Percentiles rank a stretch among this genome's conserved stretches.
These are phyloP conservation scores for Procapra przewalskii DNA, from an alignment of 2,113 vertebrate genomes.

Conservation along the genomic window DNA sequence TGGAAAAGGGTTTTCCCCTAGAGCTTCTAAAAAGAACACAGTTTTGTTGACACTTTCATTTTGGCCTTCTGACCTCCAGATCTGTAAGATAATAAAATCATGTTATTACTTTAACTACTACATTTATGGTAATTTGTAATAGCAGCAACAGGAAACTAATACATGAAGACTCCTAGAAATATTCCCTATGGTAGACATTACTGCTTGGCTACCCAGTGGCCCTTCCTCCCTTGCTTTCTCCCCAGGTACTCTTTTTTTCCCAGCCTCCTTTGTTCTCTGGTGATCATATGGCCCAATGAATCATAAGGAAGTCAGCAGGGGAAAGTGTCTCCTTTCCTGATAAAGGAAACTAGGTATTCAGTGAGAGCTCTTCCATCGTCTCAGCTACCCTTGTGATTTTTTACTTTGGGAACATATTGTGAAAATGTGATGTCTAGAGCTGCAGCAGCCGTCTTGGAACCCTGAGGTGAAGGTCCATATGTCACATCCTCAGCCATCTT, in stretches of 20 bases:
- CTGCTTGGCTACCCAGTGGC: neutral
- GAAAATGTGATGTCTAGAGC: neutral
- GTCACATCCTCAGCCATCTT: neutral
- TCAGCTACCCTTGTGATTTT: neutral
- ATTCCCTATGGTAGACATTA: neutral
- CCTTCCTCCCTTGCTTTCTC: neutral
- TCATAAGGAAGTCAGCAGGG: neutral
- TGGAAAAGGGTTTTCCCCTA: neutral
- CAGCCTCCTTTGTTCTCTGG: neutral
- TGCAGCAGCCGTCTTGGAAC: neutral
- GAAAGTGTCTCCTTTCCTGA: neutral
- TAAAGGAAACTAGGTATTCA: neutral
- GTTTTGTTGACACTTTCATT: neutral
- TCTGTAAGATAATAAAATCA: neutral
- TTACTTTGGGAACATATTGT: neutral
- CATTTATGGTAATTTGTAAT: neutral
- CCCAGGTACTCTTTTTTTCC: neutral
- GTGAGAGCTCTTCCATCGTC: neutral
- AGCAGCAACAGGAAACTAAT: neutral
- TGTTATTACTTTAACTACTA: neutral
- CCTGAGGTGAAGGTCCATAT: neutral
- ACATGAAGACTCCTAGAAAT: neutral
- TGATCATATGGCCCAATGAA: neutral
- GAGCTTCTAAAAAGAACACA: neutral
- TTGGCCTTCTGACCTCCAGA: neutral